Conservation (phyloP, 1,140 invertebrate genomes). For the Drosophila busckii region DNA sequence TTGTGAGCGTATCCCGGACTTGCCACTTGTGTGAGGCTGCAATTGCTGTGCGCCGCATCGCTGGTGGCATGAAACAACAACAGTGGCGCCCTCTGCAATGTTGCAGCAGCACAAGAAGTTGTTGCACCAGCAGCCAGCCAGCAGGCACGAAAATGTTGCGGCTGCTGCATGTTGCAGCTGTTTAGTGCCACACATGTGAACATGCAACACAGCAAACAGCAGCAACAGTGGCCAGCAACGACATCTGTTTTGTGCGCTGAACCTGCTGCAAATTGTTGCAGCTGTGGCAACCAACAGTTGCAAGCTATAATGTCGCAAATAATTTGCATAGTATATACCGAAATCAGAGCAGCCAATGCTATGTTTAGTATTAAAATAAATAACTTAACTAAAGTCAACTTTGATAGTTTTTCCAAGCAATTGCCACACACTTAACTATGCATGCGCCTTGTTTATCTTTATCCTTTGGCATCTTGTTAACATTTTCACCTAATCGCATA, state of each 20-base stretch:
- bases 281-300: constrained; percentile 55
- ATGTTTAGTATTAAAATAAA: too few relatives aligned
- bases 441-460: too few relatives aligned
- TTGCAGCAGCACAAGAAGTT: constrained; percentile 68
- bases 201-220: constrained; percentile 6
- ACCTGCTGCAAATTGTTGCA: constrained; percentile 37
- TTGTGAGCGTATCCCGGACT: constrained; percentile 61
- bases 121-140: constrained; percentile 14
- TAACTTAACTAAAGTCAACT: too few relatives aligned
- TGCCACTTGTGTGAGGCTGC: constrained; percentile 40
- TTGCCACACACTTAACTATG: too few relatives aligned
- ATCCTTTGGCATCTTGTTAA: constrained; percentile 13
- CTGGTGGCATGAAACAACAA: constrained; percentile 78
- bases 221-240: constrained; percentile 19
- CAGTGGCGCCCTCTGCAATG: constrained; percentile 78
- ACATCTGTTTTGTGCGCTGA: constrained; percentile 61
- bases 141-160: constrained; percentile 52
- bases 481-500: constrained; percentile 35
- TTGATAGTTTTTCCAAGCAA: too few relatives aligned
- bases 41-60: constrained; percentile 67
- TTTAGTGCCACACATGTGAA: constrained; percentile 50
- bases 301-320: constrained; percentile 27
- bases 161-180: constrained; percentile 65
- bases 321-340: constrained; percentile 56
- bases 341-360: too few relatives aligned